Conservation (phyloP, 2,888 invertebrate genomes). For the Nymphalis urticae region DNA sequence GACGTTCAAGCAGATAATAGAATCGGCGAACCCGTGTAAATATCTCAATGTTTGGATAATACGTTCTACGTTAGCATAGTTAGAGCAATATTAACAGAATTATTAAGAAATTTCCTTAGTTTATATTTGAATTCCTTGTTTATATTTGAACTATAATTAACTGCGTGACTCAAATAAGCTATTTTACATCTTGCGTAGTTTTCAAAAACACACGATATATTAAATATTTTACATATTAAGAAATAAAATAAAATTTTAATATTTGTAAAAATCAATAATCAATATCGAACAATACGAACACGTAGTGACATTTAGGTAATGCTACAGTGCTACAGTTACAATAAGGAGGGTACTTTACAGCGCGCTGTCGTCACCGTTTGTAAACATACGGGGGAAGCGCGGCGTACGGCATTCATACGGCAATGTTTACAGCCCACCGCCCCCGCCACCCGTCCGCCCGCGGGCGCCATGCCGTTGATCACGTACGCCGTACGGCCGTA, state of each 20-base stretch:
- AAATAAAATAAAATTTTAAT: too few relatives aligned
- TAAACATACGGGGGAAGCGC: conserved; percentile 20
- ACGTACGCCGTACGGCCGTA: conserved; percentile 65
- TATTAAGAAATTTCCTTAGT: not conserved
- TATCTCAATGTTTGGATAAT: conserved; percentile 9
- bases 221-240: too few relatives aligned
- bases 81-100: not conserved
- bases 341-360: conserved; percentile 3
- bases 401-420: conserved; percentile 20
- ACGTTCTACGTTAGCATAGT: not conserved
- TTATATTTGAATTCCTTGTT: too few relatives aligned
- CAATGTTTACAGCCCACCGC: conserved; percentile 39
- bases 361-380: conserved; percentile 18
- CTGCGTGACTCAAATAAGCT: too few relatives aligned
- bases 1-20: conserved; percentile 14
- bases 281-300: too few relatives aligned
- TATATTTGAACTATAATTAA: too few relatives aligned
- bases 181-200: too few relatives aligned
- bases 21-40: not conserved
- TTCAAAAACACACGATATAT: too few relatives aligned
- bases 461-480: conserved; percentile 69
- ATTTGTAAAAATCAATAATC: too few relatives aligned
- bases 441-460: conserved; percentile 41
- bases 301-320: not conserved
- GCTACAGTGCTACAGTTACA: not conserved